Base-by-base conservation (phyloP, 1,140 invertebrate species). In the Heliconius hermathena region DNA sequence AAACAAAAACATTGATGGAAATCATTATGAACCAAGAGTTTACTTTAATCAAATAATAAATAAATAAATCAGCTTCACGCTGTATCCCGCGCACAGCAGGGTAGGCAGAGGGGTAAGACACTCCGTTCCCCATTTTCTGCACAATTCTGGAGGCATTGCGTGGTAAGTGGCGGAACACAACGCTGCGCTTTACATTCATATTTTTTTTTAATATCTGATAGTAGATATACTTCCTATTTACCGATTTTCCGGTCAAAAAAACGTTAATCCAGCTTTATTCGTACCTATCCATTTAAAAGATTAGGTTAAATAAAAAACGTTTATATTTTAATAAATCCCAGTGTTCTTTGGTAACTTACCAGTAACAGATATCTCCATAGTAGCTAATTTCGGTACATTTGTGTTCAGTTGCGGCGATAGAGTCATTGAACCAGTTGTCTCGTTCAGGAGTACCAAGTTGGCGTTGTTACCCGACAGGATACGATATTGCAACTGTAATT, bases 391-490 rank as follows among this genome's bases (percentile, higher is more conserved):
- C 0, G 98, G 98, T 9, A 99, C 98, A 94, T 99, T 99, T 6
- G 99, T 99, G 90, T 99, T 99, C 2, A 99, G 95, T 83, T 98
- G 97, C 0, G 98, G 98, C 29, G 98, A 99, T 0, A 99, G 94
- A 11, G 96, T 97, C 73, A 99, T 96, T 46, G 98, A 96, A 3
- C 99, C 99, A 0, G 97, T 96, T 1, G 96, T 97, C 86, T 96
- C 96, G 90, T 99, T 98, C 22, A 99, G 89, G 1, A 96, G 95
- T 1, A 99, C 95, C 9, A 99, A 95, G 86, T 98, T 98, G 0
- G 98, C 99, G 87, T 99, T 99, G 91, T 99, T 99, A 0, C 99
- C 99, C 0, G 97, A 97, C 1, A 99, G 88, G 81, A 99, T 98
- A 38, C 96, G 95, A 94, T 98, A 99, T 46, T 96, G 95, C 0